Evolutionary conservation across 2,113 vertebrate genomes (phyloP).

Genomic region (Sylvilagus bachmani): DNA sequence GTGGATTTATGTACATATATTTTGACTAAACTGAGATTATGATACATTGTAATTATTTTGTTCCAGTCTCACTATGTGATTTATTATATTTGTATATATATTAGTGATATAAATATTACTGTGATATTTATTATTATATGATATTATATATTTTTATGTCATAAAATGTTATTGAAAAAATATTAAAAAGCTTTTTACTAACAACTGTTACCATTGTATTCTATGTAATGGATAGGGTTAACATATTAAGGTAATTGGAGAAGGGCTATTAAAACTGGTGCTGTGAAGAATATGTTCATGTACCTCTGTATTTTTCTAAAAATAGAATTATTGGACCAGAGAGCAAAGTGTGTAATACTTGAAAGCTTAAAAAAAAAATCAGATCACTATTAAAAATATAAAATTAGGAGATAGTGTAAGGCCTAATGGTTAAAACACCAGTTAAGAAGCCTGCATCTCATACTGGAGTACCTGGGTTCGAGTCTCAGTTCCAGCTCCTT

Average conservation of each 20-base stretch:
- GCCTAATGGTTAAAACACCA: too few species aligned
- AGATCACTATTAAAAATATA: background rate
- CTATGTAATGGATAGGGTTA: background rate
- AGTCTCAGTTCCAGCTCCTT: too few species aligned
- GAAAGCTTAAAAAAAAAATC: background rate
- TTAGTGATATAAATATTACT: background rate
- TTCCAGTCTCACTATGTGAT: background rate
- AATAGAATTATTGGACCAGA: constrained; percentile 4
- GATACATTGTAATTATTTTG: background rate
- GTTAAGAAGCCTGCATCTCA: too few species aligned
- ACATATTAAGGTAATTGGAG: background rate
- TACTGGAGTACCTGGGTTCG: too few species aligned
- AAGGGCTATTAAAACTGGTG: background rate
- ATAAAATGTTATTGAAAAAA: background rate
- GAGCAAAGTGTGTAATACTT: background rate
- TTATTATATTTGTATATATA: background rate
- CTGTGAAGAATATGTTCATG: background rate
- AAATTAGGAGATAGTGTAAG: too few species aligned
- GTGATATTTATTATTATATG: too few species aligned
- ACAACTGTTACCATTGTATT: background rate
- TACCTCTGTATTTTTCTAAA: constrained; percentile 34
- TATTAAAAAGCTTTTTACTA: background rate
- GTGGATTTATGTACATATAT: background rate
- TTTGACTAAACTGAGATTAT: background rate
- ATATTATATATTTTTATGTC: background rate